A percentile compares a stretch with the other conserved stretches of the same genome.
Conservation (phyloP, 2,113 vertebrate species). For the Numida meleagris region DNA sequence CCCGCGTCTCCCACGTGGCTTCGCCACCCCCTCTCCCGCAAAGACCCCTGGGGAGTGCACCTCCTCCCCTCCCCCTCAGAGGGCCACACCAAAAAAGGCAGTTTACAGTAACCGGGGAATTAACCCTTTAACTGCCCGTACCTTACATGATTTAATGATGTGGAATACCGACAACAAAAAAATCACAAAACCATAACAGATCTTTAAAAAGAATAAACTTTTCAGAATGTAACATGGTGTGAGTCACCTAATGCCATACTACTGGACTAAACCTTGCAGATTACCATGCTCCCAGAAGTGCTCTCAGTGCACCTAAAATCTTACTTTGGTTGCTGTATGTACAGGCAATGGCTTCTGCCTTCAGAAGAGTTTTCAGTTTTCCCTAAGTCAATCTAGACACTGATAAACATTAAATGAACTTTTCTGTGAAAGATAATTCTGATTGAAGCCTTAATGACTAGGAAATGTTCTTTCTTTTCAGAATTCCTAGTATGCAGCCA, state of each 20-base stretch:
- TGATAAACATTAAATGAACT: neutral
- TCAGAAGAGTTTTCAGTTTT: neutral
- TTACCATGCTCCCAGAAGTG: neutral
- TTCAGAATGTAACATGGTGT: neutral
- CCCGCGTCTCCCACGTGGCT: too few relatives aligned
- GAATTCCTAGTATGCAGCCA: neutral
- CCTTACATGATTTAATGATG: too few relatives aligned
- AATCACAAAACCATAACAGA: too few relatives aligned
- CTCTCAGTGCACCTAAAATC: neutral
- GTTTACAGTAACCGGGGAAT: too few relatives aligned
- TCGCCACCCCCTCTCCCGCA: too few relatives aligned
- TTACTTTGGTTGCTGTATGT: neutral
- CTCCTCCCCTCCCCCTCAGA: too few relatives aligned
- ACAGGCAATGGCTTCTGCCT: neutral
- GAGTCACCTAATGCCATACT: neutral
- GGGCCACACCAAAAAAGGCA: too few relatives aligned
- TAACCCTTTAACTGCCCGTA: too few relatives aligned
- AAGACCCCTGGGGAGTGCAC: too few relatives aligned
- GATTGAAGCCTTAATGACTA: neutral
- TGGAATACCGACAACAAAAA: too few relatives aligned
- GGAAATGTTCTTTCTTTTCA: neutral
- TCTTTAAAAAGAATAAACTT: neutral
- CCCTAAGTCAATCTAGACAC: neutral
- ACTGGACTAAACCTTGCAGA: neutral
- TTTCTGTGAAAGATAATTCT: neutral